Base-by-base conservation (phyloP, 2,797 vertebrate species). In the Clarias laeviceps region DNA sequence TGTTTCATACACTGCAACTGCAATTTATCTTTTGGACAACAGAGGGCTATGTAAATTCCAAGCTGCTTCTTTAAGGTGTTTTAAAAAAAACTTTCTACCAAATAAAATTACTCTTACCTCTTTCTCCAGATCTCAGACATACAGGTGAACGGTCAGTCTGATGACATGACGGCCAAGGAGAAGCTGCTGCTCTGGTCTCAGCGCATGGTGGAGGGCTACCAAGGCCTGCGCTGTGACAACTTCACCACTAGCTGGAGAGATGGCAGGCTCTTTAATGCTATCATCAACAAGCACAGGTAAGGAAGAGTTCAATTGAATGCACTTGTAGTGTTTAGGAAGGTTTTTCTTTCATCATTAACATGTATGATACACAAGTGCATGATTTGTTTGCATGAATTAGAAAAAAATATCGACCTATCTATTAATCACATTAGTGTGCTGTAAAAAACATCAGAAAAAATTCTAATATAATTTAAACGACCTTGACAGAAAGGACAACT, bases 161-260 rank as follows among this genome's bases (percentile, higher is more conserved):
- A 99, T 88, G 96, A 99, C 93, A 99, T 99, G 98, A 98, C 97
- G 0, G 98, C 98, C 90, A 99, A 99, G 84, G 98, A 99, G 96
- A 98, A 97, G 95, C 96, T 99, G 93, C 93, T 99, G 91, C 96
- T 99, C 4, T 99, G 98, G 98, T 97, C 97, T 0, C 98, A 99
- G 95, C 93, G 98, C 83, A 98, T 98, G 98, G 96, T 97, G 91
- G 97, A 98, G 90, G 97, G 96, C 0, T 98, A 97, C 93, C 97
- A 96, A 66, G 97, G 96, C 18, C 91, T 99, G 90, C 96, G 96
- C 87, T 99, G 98, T 0, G 97, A 99, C 93, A 99, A 99, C 94
- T 99, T 99, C 93, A 99, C 97, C 90, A 94, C 94, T 91, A 96
- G 94, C 94, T 99, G 98, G 98, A 94, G 97, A 0, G 97, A 99